A percentile compares a stretch with the other conserved stretches of the same genome.
Evolutionary conservation across 2,888 invertebrate species (phyloP).

Genomic region (Incurvaria masculella): DNA sequence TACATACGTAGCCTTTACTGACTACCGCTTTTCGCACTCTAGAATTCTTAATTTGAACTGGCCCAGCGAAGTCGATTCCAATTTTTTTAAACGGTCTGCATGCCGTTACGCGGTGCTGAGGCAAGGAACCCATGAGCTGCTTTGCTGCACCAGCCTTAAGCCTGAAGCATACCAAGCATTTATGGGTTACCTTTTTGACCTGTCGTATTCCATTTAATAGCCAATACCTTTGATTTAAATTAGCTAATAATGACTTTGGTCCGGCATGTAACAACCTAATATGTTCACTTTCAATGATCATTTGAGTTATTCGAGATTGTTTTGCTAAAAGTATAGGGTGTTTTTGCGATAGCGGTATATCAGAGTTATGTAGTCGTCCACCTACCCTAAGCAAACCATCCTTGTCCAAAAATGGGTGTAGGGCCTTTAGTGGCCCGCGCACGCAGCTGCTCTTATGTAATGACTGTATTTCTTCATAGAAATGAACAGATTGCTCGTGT

Average conservation of each 20-base stretch:
- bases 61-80: constrained; percentile 15
- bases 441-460: too few relatives aligned
- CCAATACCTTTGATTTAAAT: constrained; percentile 13
- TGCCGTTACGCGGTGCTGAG: constrained; percentile 8
- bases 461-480: too few relatives aligned
- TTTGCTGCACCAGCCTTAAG: constrained; percentile 10
- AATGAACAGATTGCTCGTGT: too few relatives aligned
- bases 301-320: background rate
- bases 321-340: constrained; percentile 3
- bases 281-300: constrained; percentile 6
- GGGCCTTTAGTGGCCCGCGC: too few relatives aligned
- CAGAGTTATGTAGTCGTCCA: background rate
- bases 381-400: too few relatives aligned
- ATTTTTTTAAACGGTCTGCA: constrained; percentile 11
- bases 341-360: constrained; percentile 2
- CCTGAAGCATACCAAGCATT: constrained; percentile 16
- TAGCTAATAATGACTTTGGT: constrained; percentile 7
- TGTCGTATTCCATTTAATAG: constrained; percentile 12
- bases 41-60: constrained; percentile 11
- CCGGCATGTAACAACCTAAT: constrained; percentile 10
- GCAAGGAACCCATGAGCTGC: constrained; percentile 15
- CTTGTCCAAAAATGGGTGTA: too few relatives aligned
- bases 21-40: constrained; percentile 9
- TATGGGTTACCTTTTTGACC: constrained; percentile 14
- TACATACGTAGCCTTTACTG: constrained; percentile 13